Conservation (phyloP, 2,113 vertebrate species). For the Gracilinanus agilis region DNA sequence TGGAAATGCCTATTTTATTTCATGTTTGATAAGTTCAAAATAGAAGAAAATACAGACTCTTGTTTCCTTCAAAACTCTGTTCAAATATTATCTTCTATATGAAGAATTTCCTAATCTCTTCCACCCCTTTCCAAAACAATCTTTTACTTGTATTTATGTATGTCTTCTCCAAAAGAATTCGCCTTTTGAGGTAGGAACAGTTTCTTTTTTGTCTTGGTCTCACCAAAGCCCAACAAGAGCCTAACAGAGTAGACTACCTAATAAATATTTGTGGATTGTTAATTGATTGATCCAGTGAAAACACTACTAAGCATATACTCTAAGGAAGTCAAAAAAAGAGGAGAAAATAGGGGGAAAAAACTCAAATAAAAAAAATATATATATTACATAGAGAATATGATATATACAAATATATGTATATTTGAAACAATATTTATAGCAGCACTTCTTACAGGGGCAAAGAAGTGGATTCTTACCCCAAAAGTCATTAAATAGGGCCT, state of each 20-base stretch:
- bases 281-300: not conserved
- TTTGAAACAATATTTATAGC: not conserved
- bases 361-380: not conserved
- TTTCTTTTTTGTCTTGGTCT: not conserved
- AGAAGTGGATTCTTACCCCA: not conserved
- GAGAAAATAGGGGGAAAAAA: not conserved
- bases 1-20: not conserved
- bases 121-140: not conserved
- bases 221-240: not conserved
- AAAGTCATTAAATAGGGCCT: not conserved
- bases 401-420: not conserved
- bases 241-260: not conserved
- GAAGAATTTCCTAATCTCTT: not conserved
- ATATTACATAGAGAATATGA: not conserved
- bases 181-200: not conserved
- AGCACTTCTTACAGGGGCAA: not conserved
- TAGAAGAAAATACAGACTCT: not conserved
- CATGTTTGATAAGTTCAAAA: not conserved
- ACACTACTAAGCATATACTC: not conserved
- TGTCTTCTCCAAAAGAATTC: not conserved
- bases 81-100: not conserved
- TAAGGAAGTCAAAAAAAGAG: not conserved
- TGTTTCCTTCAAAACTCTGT: not conserved
- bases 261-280: not conserved
- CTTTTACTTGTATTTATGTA: not conserved